These are phyloP conservation scores for Polyergus mexicanus DNA, from an alignment of 1,140 invertebrate genomes.

Conservation along the genomic window DNA sequence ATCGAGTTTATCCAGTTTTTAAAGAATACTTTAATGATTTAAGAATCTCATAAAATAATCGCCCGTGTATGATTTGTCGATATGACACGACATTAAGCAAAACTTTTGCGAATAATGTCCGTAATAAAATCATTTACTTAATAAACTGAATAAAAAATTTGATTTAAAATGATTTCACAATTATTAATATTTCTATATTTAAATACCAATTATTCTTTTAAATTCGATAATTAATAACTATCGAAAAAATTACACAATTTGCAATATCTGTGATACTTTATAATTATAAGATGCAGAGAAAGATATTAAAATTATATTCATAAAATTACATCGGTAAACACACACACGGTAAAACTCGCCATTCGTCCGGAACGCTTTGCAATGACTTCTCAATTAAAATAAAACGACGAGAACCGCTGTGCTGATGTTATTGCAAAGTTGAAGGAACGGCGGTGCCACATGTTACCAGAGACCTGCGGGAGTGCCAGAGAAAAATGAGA, in stretches of 20 bases:
- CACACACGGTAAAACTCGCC: not conserved
- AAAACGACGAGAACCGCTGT: not conserved
- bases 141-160: not conserved
- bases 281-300: not conserved
- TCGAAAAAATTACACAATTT: not conserved
- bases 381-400: constrained; percentile 16
- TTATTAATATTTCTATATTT: not conserved
- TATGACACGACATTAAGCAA: constrained; percentile 13
- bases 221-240: not conserved
- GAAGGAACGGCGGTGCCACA: constrained; percentile 20
- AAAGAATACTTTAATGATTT: constrained; percentile 12
- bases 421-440: constrained; percentile 36
- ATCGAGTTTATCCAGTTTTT: not conserved
- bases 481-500: constrained; percentile 13
- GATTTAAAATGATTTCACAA: not conserved
- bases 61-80: not conserved
- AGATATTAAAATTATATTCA: not conserved
- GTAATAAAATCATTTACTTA: constrained; percentile 15
- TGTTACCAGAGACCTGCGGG: constrained; percentile 28
- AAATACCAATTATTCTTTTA: not conserved
- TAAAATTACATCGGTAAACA: not conserved
- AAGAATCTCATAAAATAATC: constrained; percentile 4
- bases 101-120: constrained; percentile 6
- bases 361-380: not conserved
- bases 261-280: not conserved